phyloP scores from a whole-genome alignment of 1,140 invertebrate species.

The Maconellicoccus hirsutus region DNA sequence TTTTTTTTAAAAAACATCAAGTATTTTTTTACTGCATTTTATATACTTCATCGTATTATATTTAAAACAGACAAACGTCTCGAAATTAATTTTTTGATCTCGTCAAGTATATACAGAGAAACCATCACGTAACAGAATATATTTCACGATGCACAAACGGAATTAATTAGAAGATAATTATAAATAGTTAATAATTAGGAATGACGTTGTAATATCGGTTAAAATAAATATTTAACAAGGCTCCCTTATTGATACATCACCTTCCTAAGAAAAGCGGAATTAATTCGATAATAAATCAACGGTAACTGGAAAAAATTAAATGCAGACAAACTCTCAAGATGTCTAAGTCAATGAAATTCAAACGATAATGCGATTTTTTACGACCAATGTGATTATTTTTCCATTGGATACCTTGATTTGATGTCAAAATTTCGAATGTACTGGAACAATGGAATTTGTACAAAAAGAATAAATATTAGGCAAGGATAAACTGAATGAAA shows the following conservation, averaged over 20 bases:
- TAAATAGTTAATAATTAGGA: slow-evolving; percentile 1
- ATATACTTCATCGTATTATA: neutral
- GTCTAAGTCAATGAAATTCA: too few species aligned
- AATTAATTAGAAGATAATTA: neutral
- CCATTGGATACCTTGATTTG: too few species aligned
- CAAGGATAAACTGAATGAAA: too few species aligned
- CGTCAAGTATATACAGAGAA: neutral
- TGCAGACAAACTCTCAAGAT: too few species aligned
- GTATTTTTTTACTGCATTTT: neutral
- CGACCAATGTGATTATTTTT: too few species aligned
- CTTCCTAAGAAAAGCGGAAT: too few species aligned
- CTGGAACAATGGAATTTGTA: too few species aligned
- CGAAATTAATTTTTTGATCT: neutral
- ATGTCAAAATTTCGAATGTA: too few species aligned
- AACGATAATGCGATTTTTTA: too few species aligned
- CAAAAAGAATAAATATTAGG: too few species aligned
- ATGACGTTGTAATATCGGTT: neutral
- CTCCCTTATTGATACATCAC: neutral
- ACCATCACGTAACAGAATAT: neutral
- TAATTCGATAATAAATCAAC: too few species aligned
- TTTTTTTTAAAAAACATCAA: neutral
- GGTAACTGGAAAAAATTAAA: too few species aligned
- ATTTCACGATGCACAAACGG: neutral
- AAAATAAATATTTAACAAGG: neutral
- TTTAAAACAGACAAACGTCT: neutral